Percentiles rank a stretch among this genome's conserved stretches.
phyloP scores from a whole-genome alignment of 1,140 invertebrate species.

The Tachypleus tridentatus region DNA sequence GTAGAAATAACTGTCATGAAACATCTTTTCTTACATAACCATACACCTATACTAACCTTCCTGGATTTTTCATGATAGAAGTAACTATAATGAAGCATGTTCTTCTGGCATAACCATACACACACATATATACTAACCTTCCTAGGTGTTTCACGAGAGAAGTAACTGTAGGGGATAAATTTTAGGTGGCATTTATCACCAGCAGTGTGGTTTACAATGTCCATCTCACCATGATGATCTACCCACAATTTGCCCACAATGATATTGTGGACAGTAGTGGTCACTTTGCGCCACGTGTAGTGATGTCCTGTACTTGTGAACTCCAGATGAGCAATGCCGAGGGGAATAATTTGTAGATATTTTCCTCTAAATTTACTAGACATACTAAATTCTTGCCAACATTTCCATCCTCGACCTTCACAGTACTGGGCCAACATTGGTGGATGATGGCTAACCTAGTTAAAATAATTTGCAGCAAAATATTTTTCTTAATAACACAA shows the following conservation, averaged over 20 bases:
- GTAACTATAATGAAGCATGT: constrained; percentile 76
- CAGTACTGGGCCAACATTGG: constrained; percentile 90
- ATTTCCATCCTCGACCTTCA: constrained; percentile 72
- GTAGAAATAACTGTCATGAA: constrained; percentile 76
- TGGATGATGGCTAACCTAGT: constrained; percentile 88
- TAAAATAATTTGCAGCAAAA: neutral
- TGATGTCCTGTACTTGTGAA: constrained; percentile 60
- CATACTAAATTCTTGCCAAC: constrained; percentile 98
- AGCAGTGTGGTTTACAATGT: constrained; percentile 74
- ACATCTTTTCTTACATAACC: no score
- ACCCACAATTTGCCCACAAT: constrained; percentile 99
- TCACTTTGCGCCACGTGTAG: constrained; percentile 96
- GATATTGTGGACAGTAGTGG: constrained; percentile 97
- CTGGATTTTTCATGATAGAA: no score
- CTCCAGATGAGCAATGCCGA: constrained; percentile 70
- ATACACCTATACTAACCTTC: constrained; percentile 48
- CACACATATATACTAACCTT: constrained; percentile 48
- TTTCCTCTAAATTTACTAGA: constrained; percentile 96
- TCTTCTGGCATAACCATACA: no score
- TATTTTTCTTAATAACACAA: no score
- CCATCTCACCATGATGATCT: constrained; percentile 98
- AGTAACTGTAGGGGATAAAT: constrained; percentile 95
- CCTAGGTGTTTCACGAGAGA: constrained; percentile 82
- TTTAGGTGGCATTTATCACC: constrained; percentile 92
- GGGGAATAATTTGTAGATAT: constrained; percentile 81